Evolutionary conservation across 2,797 vertebrate species (phyloP).

Genomic region (Australoheros facetus): DNA sequence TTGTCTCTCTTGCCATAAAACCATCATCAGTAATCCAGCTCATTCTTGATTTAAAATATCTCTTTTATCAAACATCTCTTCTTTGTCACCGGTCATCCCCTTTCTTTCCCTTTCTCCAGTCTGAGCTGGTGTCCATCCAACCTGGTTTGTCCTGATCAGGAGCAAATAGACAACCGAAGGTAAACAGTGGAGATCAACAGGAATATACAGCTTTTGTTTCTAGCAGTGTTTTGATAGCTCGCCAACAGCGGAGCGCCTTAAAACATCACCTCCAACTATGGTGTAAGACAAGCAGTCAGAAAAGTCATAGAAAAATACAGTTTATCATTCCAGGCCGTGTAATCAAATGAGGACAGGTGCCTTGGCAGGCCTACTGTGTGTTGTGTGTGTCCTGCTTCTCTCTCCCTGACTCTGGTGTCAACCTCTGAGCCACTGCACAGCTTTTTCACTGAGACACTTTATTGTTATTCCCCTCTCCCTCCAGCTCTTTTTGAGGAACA

Average conservation of each 20-base stretch:
- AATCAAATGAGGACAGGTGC: not conserved
- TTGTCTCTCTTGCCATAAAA: not conserved
- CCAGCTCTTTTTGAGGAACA: not conserved
- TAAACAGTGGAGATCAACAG: conserved; percentile 12
- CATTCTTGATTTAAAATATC: not conserved
- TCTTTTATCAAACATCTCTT: not conserved
- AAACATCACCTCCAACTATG: not conserved
- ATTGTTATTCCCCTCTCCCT: not conserved
- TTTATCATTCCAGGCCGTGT: not conserved
- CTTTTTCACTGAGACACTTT: not conserved
- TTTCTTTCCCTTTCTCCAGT: conserved; percentile 27
- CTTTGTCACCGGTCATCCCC: not conserved
- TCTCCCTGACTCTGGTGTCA: not conserved
- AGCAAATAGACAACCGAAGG: conserved; percentile 62
- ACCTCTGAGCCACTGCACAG: not conserved
- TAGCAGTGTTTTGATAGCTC: not conserved
- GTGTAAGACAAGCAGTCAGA: not conserved
- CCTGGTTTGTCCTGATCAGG: conserved; percentile 27
- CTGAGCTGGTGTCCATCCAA: conserved; percentile 70
- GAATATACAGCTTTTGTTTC: not conserved
- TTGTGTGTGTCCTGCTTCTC: not conserved
- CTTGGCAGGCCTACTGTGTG: not conserved
- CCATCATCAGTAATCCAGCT: not conserved
- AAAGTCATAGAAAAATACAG: not conserved
- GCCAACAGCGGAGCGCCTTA: not conserved